Percentiles rank a stretch among this genome's conserved stretches.
These are phyloP conservation scores for Drosophila greeni DNA, from an alignment of 2,888 invertebrate genomes.

Conservation along the genomic window DNA sequence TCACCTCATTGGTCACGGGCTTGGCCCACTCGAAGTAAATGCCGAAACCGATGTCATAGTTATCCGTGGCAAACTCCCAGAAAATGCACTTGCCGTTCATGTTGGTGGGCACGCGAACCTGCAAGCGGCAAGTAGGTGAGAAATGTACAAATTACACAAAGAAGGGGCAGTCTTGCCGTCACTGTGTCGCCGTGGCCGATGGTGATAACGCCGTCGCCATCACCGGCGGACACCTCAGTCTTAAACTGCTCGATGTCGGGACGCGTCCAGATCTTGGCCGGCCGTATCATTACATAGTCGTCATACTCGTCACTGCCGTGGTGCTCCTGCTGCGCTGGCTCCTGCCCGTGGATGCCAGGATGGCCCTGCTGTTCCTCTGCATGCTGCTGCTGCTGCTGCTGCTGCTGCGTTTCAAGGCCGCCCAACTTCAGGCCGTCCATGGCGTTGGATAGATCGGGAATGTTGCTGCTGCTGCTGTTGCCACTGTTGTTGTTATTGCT, in stretches of 20 bases:
- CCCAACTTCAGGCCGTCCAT: constrained; percentile 48
- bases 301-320: constrained; percentile 67
- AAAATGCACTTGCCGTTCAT: constrained; percentile 94
- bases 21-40: constrained; percentile 99
- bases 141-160: background rate
- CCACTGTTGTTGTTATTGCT: constrained; percentile 33
- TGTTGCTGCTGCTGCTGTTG: constrained; percentile 9
- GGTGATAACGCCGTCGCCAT: constrained; percentile 92
- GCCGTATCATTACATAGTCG: constrained; percentile 81
- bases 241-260: constrained; percentile 93
- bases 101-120: constrained; percentile 96
- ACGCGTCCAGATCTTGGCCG: constrained; percentile 98
- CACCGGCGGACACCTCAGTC: constrained; percentile 87
- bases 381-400: constrained; percentile 49
- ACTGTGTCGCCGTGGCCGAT: constrained; percentile 98
- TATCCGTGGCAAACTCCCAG: constrained; percentile 99
- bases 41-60: constrained; percentile 98
- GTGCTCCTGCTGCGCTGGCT: constrained; percentile 19
- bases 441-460: constrained; percentile 40
- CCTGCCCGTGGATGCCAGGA: constrained; percentile 3
- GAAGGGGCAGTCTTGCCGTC: constrained; percentile 82
- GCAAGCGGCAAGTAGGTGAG: background rate
- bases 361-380: background rate
- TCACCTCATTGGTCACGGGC: constrained; percentile 87
- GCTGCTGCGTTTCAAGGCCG: constrained; percentile 63